Evolutionary conservation across 1,140 invertebrate species (phyloP).

Genomic region (Cheumatopsyche charites): DNA sequence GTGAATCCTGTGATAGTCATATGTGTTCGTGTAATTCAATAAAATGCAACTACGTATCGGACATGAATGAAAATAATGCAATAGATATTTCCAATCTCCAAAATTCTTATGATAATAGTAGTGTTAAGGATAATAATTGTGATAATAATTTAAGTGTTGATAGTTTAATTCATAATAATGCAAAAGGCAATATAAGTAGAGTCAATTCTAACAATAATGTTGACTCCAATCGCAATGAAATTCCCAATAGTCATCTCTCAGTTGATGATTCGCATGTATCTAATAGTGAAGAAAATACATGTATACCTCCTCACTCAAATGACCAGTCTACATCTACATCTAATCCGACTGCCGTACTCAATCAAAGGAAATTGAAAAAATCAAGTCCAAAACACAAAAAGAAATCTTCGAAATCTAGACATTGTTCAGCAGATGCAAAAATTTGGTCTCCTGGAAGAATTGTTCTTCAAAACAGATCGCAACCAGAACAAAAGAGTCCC

Average conservation of each 20-base stretch:
- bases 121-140: conserved; percentile 43
- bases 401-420: conserved; percentile 46
- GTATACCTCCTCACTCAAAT: not conserved
- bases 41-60: not conserved
- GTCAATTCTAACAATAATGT: conserved; percentile 26
- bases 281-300: not conserved
- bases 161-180: conserved; percentile 19
- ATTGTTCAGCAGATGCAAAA: conserved; percentile 45
- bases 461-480: conserved; percentile 53
- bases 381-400: conserved; percentile 54
- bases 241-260: not conserved
- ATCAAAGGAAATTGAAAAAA: conserved; percentile 40
- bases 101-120: conserved; percentile 40
- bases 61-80: conserved; percentile 17
- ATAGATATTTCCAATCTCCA: conserved; percentile 17
- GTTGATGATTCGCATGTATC: not conserved
- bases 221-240: conserved; percentile 3
- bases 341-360: conserved; percentile 23
- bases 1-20: conserved; percentile 40
- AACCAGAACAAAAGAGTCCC: conserved; percentile 51
- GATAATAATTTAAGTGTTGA: conserved; percentile 44
- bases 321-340: conserved; percentile 24
- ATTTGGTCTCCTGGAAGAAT: conserved; percentile 58
- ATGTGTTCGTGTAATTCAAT: conserved; percentile 43
- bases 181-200: conserved; percentile 24